A percentile compares a stretch with the other conserved stretches of the same genome.
Conservation (phyloP, 2,113 vertebrate genomes). For the human region GRCh38 chr12:123483001-123483500, state of each 20-base stretch:
- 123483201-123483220: neutral
- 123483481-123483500: neutral
- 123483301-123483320: neutral
- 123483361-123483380: too few species aligned
- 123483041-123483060: neutral
- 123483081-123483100: neutral
- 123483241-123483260: neutral
- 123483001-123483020: neutral
- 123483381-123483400: neutral
- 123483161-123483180: neutral
- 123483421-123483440: fast-evolving
- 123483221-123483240: fast-evolving
- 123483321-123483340: neutral
- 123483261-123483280: neutral
- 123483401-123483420: too few species aligned
- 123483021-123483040: neutral
- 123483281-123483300: neutral
- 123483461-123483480: neutral
- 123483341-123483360: neutral
- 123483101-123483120: neutral
- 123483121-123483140: neutral
- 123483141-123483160: neutral
- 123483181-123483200: neutral
- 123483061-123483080: neutral
- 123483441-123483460: neutral